These are phyloP conservation scores for Meteorus sp. DNA, from an alignment of 1,140 invertebrate species.

Conservation along the genomic window DNA sequence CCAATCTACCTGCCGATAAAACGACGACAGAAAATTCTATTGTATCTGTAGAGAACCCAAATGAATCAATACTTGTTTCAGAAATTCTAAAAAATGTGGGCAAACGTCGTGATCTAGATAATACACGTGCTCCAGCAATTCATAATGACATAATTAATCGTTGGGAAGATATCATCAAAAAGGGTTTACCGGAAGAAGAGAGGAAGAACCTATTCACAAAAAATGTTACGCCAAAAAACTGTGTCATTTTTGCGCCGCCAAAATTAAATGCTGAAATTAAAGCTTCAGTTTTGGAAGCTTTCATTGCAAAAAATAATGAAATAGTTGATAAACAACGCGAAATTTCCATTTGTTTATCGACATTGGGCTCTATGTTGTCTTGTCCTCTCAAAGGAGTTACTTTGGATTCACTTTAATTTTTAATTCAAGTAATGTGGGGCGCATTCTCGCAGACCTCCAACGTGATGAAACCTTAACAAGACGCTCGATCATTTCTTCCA, in stretches of 20 bases:
- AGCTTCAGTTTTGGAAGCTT: constrained; percentile 7
- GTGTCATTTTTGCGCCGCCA: constrained; percentile 1
- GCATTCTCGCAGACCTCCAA: constrained; percentile 18
- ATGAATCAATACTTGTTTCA: neutral
- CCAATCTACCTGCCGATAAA: neutral
- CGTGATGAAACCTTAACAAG: constrained; percentile 18
- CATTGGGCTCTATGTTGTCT: neutral
- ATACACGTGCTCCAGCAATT: neutral
- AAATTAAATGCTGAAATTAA: constrained; percentile 14
- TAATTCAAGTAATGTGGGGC: constrained; percentile 16
- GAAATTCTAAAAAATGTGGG: constrained; percentile 4
- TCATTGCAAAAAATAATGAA: constrained; percentile 2
- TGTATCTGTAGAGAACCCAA: neutral
- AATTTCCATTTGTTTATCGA: constrained; percentile 10
- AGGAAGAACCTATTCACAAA: constrained; percentile 7
- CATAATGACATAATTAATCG: constrained; percentile 2
- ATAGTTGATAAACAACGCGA: constrained; percentile 20
- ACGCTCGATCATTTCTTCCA: constrained; percentile 10
- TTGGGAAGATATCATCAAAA: neutral
- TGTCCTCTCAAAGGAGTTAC: neutral
- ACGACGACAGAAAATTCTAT: neutral
- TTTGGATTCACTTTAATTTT: constrained; percentile 4
- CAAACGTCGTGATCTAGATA: neutral
- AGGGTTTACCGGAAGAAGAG: constrained; percentile 1
- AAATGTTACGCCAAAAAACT: constrained; percentile 18